Evolutionary conservation across 2,113 vertebrate genomes (phyloP), one percentile per base, ranked within the genome.

Genomic region (Poicephalus gulielmi): DNA sequence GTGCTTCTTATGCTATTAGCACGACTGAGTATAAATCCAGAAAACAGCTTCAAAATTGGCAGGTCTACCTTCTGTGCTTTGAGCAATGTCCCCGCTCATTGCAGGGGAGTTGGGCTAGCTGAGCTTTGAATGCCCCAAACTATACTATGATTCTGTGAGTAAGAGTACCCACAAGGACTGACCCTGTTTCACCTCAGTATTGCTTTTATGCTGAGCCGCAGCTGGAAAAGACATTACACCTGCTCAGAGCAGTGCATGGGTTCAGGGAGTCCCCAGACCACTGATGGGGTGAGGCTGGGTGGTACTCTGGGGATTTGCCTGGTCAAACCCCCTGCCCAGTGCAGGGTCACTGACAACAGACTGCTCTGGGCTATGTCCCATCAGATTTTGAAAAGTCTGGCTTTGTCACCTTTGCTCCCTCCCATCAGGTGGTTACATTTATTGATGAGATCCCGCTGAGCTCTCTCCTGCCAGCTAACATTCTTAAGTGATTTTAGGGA

Each of bases 241-340:
- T 30, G 39, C 44, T 76, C 0, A 0, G 46, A 55, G 50, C 49
- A 76, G 23, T 4, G 6, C n/a, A 10, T 14, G 0, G 1, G 52
- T 35, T 70, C n/a, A 23, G 39, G n/a, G 39, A 43, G 22, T 8
- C 10, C 44, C 39, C 7, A 11, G 14, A 3, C 4, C 27, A 28
- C 44, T 0, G 0, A 46, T 1, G 3, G 14, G 4, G 8, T 30
- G 43, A 79, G 43, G 20, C 37, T 75, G 75, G 30, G 63, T 31
- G 30, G 12, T 5, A 3, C 37, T 35, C 53, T 35, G n/a, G 53
- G 25, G 17, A n/a, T 6, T 11, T 11, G 12, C 17, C 20, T 13
- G 35, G 4, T 75, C 44, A 50, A 85, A 13, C 3, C 4, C 18
- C 5, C 37, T 25, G 43, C 30, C 53, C 46, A 69, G 35, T 59